Evolutionary conservation across 35 echinoderm and acorn worm genomes (phyloP), one percentile per base, ranked within the genome.

Genomic region (Hemicentrotus pulcherrimus): DNA sequence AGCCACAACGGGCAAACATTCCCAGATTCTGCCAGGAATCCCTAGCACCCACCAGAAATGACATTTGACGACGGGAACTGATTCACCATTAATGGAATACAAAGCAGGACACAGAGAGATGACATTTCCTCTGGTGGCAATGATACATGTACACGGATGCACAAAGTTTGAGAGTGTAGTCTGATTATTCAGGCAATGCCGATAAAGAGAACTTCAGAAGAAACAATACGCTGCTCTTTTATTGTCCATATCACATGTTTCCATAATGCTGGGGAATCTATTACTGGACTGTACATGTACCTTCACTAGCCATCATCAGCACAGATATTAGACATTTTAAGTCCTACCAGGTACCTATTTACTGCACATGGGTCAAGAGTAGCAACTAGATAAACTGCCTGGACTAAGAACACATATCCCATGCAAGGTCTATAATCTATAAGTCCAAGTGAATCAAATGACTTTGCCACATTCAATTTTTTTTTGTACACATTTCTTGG

Each of bases 31-130:
- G 48, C 46, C 46, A 93, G 91, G 48, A 24, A 93, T 93, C 9
- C 5, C 48, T 52, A 31, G 48, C 19, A 58, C 91, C 24, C 91
- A 93, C 91, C 91, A 93, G 91, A 93, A 93, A 93, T 93, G 91
- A 93, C 91, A 93, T 93, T 15, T 93, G 91, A 93, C 91, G 45
- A 93, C 46, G 91, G 91, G 91, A 93, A 93, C 91, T 93, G 91
- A 93, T 46, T 93, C 91, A 93, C 91, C 46, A 14, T 93, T 93
- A 93, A 93, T 93, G 91, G 47, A 93, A 93, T 47, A 93, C 91
- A 93, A 50, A 93, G 19, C 46, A 47, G 30, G 91, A 93, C 24
- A 90, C 31, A 93, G 91, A 58, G 48, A 58, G 91, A 93, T 93
- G 91, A 47, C 50, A 93, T 93, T 93, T 93, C 91, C 91, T 93